phyloP scores from a whole-genome alignment of 2,888 invertebrate species.

The Andrena hattorfiana region DNA sequence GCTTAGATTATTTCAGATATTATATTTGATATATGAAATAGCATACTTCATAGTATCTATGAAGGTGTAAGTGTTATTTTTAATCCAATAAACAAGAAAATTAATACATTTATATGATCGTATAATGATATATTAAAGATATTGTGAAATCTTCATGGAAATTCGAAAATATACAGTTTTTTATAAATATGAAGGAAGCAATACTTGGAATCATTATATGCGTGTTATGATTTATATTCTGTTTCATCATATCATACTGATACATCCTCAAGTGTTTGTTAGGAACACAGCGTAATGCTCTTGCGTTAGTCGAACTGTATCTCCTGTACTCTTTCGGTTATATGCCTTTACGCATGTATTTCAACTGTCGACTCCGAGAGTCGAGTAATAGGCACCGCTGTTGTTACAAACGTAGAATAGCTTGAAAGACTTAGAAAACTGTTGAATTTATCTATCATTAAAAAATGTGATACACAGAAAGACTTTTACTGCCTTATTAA shows the following conservation, averaged over 20 bases:
- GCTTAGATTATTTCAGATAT: constrained; percentile 52
- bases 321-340: constrained; percentile 45
- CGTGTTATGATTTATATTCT: constrained; percentile 61
- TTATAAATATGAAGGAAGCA: constrained; percentile 3
- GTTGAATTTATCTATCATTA: constrained; percentile 56
- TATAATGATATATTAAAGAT: constrained; percentile 38
- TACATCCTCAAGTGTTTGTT: constrained; percentile 25
- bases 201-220: constrained; percentile 48
- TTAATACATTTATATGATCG: constrained; percentile 61
- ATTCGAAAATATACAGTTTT: constrained; percentile 8
- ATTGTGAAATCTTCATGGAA: constrained; percentile 23
- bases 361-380: constrained; percentile 65
- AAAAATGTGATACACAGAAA: constrained; percentile 67
- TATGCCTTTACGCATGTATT: constrained; percentile 55
- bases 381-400: constrained; percentile 56
- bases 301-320: constrained; percentile 9
- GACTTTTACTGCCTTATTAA: constrained; percentile 59
- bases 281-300: constrained; percentile 20
- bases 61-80: constrained; percentile 71
- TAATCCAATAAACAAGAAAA: constrained; percentile 69
- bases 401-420: constrained; percentile 54
- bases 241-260: constrained; percentile 36
- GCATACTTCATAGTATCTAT: constrained; percentile 73
- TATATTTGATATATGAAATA: constrained; percentile 60
- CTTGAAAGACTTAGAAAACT: constrained; percentile 52